Evolutionary conservation across 2,797 vertebrate genomes (phyloP), one percentile per base, ranked within the genome.

Genomic region (Rousettus madagascariensis): DNA sequence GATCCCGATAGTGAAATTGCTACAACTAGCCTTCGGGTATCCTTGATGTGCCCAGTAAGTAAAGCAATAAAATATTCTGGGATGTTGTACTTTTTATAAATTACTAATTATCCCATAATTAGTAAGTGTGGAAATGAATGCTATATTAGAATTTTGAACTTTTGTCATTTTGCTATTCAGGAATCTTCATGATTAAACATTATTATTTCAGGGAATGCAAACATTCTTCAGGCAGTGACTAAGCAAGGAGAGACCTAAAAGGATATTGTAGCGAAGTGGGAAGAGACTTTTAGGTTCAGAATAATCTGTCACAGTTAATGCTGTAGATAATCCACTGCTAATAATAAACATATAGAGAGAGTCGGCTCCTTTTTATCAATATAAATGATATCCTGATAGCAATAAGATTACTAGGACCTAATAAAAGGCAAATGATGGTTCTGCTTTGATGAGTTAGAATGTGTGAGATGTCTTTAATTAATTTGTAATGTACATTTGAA

Each of bases 1-100:
- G 99, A 99, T 97, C 99, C 99, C 36, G 99, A 99, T 97, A 99
- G 99, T 84, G 99, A 99, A 98, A 99, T 99, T 43, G 99, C 99
- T 63, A 99, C 99, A 43, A 99, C 99, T 33, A 99, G 99, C 92
- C 99, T 99, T 55, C 98, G 99, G 8, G 99, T 99, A 4, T 99
- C 99, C 38, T 98, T 99, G 26, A 99, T 99, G 99, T 99, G 99
- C 96, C 99, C 99, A 97, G 99, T 99, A 99, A 99, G 99, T 99
- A 97, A 71, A 86, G 38, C 75, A 83, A 33, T 61, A 75, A 57
- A 92, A 26, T 6, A 0, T 55, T 12, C 0, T 26, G 0, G 19
- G 15, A 2, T 55, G 0, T 74, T 93, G 71, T 63, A 46, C 3
- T 84, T 94, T 92, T 83, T 66, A 46, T 75, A 63, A 82, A 46